These are phyloP conservation scores for Sphaeridia pumilis DNA, from an alignment of 2,888 invertebrate species.

Conservation along the genomic window DNA sequence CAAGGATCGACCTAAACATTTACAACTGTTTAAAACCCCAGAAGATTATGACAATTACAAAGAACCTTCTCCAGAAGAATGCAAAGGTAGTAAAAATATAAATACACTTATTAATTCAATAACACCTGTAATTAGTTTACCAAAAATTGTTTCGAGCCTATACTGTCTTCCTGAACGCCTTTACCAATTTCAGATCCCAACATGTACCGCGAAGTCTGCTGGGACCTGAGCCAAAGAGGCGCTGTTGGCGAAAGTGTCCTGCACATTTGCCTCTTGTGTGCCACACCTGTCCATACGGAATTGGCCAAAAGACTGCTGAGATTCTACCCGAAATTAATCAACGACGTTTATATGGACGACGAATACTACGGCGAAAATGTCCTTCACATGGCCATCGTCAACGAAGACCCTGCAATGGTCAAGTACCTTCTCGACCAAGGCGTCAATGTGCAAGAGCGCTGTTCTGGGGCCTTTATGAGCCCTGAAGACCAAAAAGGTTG, in stretches of 20 bases:
- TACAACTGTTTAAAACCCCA: constrained; percentile 44
- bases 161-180: neutral
- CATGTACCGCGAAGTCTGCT: constrained; percentile 69
- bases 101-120: neutral
- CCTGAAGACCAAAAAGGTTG: constrained; percentile 94
- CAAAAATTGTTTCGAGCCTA: neutral
- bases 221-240: constrained; percentile 83
- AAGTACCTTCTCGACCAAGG: constrained; percentile 84
- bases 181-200: neutral
- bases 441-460: constrained; percentile 84
- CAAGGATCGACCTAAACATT: constrained; percentile 68
- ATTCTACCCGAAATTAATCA: constrained; percentile 88
- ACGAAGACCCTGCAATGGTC: constrained; percentile 96
- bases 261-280: constrained; percentile 83
- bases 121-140: neutral
- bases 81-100: constrained; percentile 22
- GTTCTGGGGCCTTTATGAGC: constrained; percentile 82
- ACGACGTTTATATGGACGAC: constrained; percentile 90
- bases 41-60: constrained; percentile 33
- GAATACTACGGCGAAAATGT: constrained; percentile 97
- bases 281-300: constrained; percentile 81
- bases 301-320: constrained; percentile 80
- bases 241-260: constrained; percentile 92
- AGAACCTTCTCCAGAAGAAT: constrained; percentile 24
- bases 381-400: constrained; percentile 93